Evolutionary conservation across 2,113 vertebrate species (phyloP).

Genomic region (Oryzias javanicus): DNA sequence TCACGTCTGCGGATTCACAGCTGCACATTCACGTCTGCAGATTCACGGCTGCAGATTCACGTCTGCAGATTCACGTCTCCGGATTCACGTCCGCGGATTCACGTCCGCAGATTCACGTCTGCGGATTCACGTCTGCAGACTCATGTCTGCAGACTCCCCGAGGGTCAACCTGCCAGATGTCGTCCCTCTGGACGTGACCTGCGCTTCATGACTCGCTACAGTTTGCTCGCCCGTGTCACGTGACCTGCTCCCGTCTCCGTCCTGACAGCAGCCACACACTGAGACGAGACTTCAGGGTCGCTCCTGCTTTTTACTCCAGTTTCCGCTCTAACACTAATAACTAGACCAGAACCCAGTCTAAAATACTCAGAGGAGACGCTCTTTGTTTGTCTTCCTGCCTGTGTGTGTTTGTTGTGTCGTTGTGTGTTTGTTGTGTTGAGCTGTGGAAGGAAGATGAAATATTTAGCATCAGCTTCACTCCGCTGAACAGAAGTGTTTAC

Average conservation of each 20-base stretch:
- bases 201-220: constrained; percentile 43
- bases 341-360: too few species aligned
- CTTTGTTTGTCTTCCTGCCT: background rate
- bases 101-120: too few species aligned
- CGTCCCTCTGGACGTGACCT: constrained; percentile 71
- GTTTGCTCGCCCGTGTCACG: constrained; percentile 45
- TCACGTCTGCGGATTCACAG: too few species aligned
- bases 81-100: too few species aligned
- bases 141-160: constrained; percentile 3
- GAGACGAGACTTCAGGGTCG: background rate
- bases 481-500: constrained; percentile 66
- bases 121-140: too few species aligned
- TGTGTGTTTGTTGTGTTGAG: constrained; percentile 5
- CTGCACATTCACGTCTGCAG: too few species aligned
- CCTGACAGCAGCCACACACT: constrained; percentile 35
- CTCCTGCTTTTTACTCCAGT: constrained; percentile 2
- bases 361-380: too few species aligned
- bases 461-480: constrained; percentile 70
- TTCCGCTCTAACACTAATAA: too few species aligned
- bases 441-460: constrained; percentile 62
- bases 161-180: constrained; percentile 89
- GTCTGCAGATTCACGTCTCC: too few species aligned
- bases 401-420: constrained; percentile 5
- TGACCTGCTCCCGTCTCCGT: constrained; percentile 26
- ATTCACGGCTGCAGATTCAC: too few species aligned